Base-by-base conservation (phyloP, 2,888 invertebrate species). In the Exephanes ischioxanthus region DNA sequence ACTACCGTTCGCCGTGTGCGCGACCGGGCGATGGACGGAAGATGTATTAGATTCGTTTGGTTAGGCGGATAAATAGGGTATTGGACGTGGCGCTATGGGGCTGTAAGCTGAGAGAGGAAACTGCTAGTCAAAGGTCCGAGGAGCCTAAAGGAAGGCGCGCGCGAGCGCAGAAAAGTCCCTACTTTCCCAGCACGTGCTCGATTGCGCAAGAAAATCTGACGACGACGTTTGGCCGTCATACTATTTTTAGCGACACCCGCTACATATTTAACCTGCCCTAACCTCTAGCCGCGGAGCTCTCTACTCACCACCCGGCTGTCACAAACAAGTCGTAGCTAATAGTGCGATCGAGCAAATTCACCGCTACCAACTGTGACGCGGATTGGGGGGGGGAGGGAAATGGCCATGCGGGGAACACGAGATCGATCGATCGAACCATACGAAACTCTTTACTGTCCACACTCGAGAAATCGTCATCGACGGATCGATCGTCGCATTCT, bases 211-310 rank as follows among this genome's bases (percentile, higher is more conserved):
- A 83, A 89, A 80, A 82, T 84, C 81, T 84, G 87, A 86, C 93
- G 53, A 70, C 89, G 90, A 88, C 90, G 87, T 86, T 90, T 89
- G 92, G 90, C 92, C 93, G 92, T 94, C 93, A 91, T 87, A 92
- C 91, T 94, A 94, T 93, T 94, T 93, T 92, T 92, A 93, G 90
- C 89, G 85, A 89, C 88, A 91, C 90, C 89, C 90, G 91, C 90
- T 92, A 92, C 93, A 92, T 93, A 94, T 94, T 93, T 94, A 94
- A 93, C 92, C 93, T 90, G 92, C 91, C 90, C 92, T 93, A 93
- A 93, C 91, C 93, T 91, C 91, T 86, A 82, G 58, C 58, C 68
- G 68, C 63, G 37, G 45, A 58, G 68, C 79, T 53, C 63, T 76
- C 22, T 55, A 19, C 66, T 37, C 26, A 48, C 84, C 51, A 55